Evolutionary conservation across 2,113 vertebrate species (phyloP).

Genomic region (Irena cyanogastra): DNA sequence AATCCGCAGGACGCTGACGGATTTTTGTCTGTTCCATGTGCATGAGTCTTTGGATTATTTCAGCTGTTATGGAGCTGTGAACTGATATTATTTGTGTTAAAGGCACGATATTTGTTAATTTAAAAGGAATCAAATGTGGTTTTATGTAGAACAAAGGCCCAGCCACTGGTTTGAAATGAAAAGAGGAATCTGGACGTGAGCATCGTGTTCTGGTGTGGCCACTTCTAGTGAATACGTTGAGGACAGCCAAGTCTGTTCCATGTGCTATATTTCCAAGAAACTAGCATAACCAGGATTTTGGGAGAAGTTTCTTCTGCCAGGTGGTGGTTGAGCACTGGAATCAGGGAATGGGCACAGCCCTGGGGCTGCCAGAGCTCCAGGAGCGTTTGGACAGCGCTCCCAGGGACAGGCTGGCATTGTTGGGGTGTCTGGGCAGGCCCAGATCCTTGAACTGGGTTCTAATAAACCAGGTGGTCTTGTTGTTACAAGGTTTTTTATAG

Average conservation of each 20-base stretch:
- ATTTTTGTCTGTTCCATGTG: neutral
- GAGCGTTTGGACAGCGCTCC: accelerated
- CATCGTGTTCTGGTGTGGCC: neutral
- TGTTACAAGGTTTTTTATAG: neutral
- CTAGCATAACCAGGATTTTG: neutral
- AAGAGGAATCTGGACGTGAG: neutral
- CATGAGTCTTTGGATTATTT: neutral
- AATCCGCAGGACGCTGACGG: neutral
- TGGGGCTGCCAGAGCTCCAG: neutral
- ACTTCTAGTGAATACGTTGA: neutral
- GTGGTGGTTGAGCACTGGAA: neutral
- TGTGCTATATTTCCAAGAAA: neutral
- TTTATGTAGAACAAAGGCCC: neutral
- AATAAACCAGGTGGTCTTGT: neutral
- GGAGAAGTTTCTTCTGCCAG: neutral
- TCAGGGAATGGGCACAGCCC: neutral
- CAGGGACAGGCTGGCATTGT: neutral
- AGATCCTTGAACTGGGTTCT: neutral
- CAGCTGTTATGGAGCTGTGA: neutral
- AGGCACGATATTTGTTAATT: neutral
- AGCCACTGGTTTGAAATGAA: neutral
- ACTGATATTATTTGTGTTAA: neutral
- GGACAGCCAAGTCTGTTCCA: neutral
- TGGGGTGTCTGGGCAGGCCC: neutral
- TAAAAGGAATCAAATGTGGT: neutral